phyloP scores from a whole-genome alignment of 64 coral and sea anemone genomes.

The Acropora tenuis region DNA sequence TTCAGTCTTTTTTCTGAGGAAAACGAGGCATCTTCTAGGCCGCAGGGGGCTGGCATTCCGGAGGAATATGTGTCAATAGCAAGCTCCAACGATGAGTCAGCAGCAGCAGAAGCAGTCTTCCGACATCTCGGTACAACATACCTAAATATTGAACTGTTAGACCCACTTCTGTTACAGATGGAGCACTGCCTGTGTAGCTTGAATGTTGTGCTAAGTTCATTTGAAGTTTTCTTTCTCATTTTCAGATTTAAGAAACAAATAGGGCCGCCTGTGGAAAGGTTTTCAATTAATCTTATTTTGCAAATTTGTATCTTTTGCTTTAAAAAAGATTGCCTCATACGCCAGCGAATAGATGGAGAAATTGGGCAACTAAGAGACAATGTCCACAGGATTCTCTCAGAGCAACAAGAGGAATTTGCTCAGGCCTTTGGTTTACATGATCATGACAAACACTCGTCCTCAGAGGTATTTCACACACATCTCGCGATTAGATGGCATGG shows the following conservation, averaged over 20 bases:
- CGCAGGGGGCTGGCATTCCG: not conserved
- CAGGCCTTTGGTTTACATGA: constrained; percentile 77
- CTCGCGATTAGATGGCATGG: not conserved
- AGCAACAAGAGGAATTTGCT: constrained; percentile 80
- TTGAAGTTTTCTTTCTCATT: too few species aligned
- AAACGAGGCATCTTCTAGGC: constrained; percentile 4
- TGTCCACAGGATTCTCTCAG: constrained; percentile 74
- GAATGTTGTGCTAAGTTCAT: too few species aligned
- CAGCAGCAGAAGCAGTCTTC: constrained; percentile 66
- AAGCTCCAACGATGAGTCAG: constrained; percentile 62
- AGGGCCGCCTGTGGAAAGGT: too few species aligned
- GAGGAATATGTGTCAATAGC: constrained; percentile 59
- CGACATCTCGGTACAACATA: constrained; percentile 71
- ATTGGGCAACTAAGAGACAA: constrained; percentile 74
- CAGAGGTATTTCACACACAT: not conserved
- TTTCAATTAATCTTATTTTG: too few species aligned
- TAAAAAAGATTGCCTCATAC: constrained; percentile 59
- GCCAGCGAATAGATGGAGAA: constrained; percentile 75
- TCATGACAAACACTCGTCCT: not conserved
- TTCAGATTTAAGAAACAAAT: too few species aligned
- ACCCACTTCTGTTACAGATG: too few species aligned
- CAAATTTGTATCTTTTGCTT: not conserved
- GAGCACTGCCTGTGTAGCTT: too few species aligned
- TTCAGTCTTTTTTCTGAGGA: not conserved
- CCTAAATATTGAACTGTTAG: too few species aligned